Evolutionary conservation across 2,113 vertebrate species (phyloP).

Genomic region (Nanger granti): DNA sequence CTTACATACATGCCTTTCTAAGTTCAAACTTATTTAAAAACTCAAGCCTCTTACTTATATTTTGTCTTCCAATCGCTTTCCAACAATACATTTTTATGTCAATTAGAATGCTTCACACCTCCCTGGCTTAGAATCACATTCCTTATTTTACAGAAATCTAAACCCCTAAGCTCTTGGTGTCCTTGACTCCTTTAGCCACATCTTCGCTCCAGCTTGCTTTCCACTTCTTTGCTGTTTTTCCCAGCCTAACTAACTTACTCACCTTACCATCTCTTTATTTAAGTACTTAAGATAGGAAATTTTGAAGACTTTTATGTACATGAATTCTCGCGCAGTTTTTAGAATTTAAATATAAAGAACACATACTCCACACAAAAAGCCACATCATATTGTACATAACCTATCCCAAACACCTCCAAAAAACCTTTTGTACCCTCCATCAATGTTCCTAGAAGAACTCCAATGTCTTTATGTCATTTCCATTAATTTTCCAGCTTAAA

Average conservation of each 20-base stretch:
- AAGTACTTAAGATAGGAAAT: not conserved
- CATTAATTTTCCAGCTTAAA: not conserved
- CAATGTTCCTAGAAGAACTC: not conserved
- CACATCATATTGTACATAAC: not conserved
- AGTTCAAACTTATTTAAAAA: not conserved
- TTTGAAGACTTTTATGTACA: not conserved
- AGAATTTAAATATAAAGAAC: not conserved
- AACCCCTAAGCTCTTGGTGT: not conserved
- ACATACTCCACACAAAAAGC: not conserved
- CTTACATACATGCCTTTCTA: not conserved
- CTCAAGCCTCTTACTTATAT: not conserved
- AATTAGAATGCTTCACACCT: not conserved
- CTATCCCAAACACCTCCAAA: not conserved
- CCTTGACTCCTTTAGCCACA: not conserved
- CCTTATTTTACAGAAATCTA: slow-evolving; percentile 5
- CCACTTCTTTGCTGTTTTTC: not conserved
- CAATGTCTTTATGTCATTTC: not conserved
- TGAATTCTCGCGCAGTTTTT: not conserved
- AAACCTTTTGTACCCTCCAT: not conserved
- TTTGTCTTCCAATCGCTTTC: not conserved
- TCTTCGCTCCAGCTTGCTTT: not conserved
- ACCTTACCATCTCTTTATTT: not conserved
- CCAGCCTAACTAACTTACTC: not conserved
- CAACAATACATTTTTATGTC: not conserved
- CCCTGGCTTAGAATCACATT: not conserved